These are phyloP conservation scores for Bombyx mandarina DNA, from an alignment of 1,140 invertebrate genomes.

Conservation along the genomic window DNA sequence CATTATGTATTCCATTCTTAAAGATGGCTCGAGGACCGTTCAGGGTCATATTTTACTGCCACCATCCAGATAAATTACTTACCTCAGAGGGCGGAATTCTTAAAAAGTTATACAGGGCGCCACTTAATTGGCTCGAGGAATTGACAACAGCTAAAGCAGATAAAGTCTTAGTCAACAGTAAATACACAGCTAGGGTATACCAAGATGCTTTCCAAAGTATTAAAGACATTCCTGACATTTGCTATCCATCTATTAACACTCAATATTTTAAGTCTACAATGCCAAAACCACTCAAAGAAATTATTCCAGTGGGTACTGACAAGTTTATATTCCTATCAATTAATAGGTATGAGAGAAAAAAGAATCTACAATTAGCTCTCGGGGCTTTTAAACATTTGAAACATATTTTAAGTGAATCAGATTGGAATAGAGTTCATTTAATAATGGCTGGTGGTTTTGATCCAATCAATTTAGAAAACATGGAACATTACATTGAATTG, in stretches of 20 bases:
- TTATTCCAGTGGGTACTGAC: conserved; percentile 62
- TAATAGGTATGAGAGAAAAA: conserved; percentile 98
- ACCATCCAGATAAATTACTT: conserved; percentile 96
- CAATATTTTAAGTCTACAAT: conserved; percentile 78
- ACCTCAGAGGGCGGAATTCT: conserved; percentile 76
- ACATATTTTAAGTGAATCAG: conserved; percentile 61
- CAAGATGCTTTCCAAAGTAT: conserved; percentile 86
- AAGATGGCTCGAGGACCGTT: conserved; percentile 74
- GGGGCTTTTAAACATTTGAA: conserved; percentile 81
- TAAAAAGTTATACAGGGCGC: conserved; percentile 88
- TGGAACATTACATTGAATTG: conserved; percentile 89
- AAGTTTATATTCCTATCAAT: conserved; percentile 90
- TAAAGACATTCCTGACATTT: conserved; percentile 79
- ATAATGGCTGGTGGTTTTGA: conserved; percentile 99
- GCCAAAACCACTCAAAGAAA: conserved; percentile 67
- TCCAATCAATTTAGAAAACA: conserved; percentile 89
- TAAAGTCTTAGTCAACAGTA: conserved; percentile 94
- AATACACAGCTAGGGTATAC: conserved; percentile 91
- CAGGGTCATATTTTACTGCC: conserved; percentile 95
- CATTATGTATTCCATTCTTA: conserved; percentile 87
- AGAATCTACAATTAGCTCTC: conserved; percentile 90
- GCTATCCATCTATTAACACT: conserved; percentile 96
- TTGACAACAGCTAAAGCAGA: conserved; percentile 88
- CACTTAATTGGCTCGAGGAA: conserved; percentile 94
- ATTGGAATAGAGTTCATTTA: conserved; percentile 81